A percentile compares a stretch with the other conserved stretches of the same genome.
Conservation (phyloP, 2,888 invertebrate species). For the Dilophus febrilis region DNA sequence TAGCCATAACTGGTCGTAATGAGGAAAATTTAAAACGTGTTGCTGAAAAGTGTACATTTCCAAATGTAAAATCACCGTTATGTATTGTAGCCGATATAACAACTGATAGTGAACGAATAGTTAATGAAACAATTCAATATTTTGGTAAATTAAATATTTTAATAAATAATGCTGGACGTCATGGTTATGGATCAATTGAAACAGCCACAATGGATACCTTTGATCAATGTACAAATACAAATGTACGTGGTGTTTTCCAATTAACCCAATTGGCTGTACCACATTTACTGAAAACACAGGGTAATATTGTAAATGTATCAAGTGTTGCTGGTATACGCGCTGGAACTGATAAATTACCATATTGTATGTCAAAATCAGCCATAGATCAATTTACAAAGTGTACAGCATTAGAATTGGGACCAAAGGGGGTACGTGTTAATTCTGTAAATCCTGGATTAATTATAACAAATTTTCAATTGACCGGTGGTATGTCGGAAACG, state of each 20-base stretch:
- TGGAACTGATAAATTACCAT: conserved; percentile 77
- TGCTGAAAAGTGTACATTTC: conserved; percentile 33
- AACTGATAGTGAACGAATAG: conserved; percentile 41
- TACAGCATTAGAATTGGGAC: conserved; percentile 64
- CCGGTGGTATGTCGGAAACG: conserved; percentile 58
- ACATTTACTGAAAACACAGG: conserved; percentile 59
- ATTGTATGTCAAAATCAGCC: conserved; percentile 84
- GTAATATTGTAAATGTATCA: conserved; percentile 83
- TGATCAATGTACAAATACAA: conserved; percentile 73
- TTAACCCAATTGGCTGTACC: conserved; percentile 73
- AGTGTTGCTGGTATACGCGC: conserved; percentile 79
- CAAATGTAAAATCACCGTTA: conserved; percentile 33
- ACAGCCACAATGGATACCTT: conserved; percentile 64
- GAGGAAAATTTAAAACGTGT: conserved; percentile 36
- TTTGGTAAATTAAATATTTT: conserved; percentile 52
- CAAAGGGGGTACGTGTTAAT: conserved; percentile 70
- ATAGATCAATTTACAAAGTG: conserved; percentile 89
- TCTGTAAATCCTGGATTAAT: conserved; percentile 87
- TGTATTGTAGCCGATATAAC: conserved; percentile 39
- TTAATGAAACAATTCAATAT: conserved; percentile 43
- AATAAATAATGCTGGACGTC: conserved; percentile 70
- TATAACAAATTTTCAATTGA: conserved; percentile 68
- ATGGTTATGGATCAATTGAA: conserved; percentile 66
- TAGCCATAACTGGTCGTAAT: too few relatives aligned
- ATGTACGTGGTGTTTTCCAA: conserved; percentile 60